These are phyloP conservation scores for Gymnogyps californianus DNA, from an alignment of 2,113 vertebrate genomes.

Conservation along the genomic window DNA sequence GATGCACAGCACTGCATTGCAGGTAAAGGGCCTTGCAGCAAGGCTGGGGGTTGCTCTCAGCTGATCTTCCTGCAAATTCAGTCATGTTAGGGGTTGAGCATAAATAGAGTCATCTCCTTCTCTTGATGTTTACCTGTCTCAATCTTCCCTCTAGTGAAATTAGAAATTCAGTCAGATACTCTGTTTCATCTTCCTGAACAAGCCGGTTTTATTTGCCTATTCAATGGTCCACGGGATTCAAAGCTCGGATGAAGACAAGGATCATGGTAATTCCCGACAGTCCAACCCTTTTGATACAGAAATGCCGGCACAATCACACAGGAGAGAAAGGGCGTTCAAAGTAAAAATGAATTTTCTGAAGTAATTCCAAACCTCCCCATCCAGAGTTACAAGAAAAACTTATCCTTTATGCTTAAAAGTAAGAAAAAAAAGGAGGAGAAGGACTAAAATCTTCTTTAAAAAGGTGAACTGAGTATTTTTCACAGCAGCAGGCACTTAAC, in stretches of 20 bases:
- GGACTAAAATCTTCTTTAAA: neutral
- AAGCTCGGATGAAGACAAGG: neutral
- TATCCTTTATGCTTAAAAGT: neutral
- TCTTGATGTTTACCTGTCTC: constrained; percentile 5
- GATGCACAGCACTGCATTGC: constrained; percentile 86
- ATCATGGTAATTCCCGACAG: neutral
- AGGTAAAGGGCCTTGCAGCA: constrained; percentile 74
- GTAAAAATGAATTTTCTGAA: neutral
- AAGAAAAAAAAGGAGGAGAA: neutral
- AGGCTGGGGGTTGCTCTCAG: constrained; percentile 23
- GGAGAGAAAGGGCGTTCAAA: neutral
- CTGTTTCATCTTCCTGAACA: constrained; percentile 3
- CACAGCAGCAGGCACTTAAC: neutral
- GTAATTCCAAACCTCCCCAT: neutral
- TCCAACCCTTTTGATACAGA: neutral
- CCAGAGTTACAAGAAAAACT: neutral
- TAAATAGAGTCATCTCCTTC: neutral
- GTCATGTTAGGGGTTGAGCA: neutral
- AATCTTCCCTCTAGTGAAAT: neutral
- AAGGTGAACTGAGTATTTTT: neutral
- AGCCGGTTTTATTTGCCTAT: constrained; percentile 58
- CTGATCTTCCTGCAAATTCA: constrained; percentile 39
- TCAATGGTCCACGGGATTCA: neutral
- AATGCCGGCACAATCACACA: neutral
- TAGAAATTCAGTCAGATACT: neutral